A percentile compares a stretch with the other conserved stretches of the same genome.
Conservation (phyloP, 2,888 invertebrate genomes). For the Rambutsinella grinnellia region DNA sequence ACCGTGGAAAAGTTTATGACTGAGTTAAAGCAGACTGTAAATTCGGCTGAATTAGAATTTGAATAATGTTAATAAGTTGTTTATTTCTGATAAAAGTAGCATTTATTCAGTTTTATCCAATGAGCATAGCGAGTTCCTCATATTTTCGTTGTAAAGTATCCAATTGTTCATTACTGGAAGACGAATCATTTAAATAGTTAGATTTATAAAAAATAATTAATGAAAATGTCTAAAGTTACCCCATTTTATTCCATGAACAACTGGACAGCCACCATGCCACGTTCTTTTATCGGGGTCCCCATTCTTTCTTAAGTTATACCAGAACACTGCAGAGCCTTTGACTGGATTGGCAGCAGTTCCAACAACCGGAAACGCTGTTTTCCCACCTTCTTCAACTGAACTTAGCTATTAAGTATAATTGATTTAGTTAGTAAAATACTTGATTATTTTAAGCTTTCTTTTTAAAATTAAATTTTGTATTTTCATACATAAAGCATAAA, state of each 20-base stretch:
- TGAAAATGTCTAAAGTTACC: conserved; percentile 17
- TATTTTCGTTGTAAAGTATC: conserved; percentile 39
- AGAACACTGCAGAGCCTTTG: conserved; percentile 59
- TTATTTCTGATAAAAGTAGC: too few species aligned
- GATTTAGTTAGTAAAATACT: too few species aligned
- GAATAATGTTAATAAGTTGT: too few species aligned
- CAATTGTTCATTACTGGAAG: conserved; percentile 52
- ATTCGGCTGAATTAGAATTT: too few species aligned
- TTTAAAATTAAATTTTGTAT: too few species aligned
- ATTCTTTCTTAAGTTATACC: conserved; percentile 58
- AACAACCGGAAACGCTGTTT: conserved; percentile 34
- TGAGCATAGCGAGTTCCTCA: too few species aligned
- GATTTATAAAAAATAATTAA: not conserved
- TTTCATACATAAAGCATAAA: conserved; percentile 50
- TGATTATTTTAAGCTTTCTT: too few species aligned
- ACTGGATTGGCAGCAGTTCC: conserved; percentile 44
- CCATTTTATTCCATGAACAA: conserved; percentile 55
- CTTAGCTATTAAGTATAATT: conserved; percentile 26
- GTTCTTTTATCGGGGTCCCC: conserved; percentile 48
- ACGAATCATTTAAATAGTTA: not conserved
- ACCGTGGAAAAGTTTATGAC: too few species aligned
- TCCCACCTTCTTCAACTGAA: conserved; percentile 36
- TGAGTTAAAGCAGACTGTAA: too few species aligned
- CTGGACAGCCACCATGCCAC: conserved; percentile 59
- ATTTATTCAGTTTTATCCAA: too few species aligned